Evolutionary conservation across 2,797 vertebrate species (phyloP).

Genomic region (Presbytis comata): DNA sequence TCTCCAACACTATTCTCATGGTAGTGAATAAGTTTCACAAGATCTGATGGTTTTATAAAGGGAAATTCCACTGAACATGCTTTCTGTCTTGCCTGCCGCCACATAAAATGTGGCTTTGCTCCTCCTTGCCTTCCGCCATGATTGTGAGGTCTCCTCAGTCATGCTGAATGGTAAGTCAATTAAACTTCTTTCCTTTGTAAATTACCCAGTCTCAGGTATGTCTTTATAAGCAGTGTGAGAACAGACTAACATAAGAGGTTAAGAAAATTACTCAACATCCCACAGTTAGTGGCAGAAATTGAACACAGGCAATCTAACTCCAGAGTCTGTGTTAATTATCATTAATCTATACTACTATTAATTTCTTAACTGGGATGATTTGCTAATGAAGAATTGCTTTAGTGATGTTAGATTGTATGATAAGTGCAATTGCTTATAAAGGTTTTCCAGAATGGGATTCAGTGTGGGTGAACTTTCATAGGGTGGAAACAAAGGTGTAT

Average conservation of each 20-base stretch:
- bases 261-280: not conserved
- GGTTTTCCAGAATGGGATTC: not conserved
- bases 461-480: not conserved
- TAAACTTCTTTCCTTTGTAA: not conserved
- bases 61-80: not conserved
- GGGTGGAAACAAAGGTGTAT: rapidly evolving
- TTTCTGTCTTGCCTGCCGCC: not conserved
- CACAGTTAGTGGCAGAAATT: not conserved
- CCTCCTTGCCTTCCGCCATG: not conserved
- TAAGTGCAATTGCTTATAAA: not conserved
- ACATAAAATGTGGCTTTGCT: not conserved
- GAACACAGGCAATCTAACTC: not conserved
- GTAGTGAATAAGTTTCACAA: not conserved
- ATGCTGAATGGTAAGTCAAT: not conserved
- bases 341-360: too few relatives aligned
- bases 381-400: not conserved
- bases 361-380: not conserved
- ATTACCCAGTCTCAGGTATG: not conserved
- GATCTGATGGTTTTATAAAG: not conserved
- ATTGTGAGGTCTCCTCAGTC: not conserved
- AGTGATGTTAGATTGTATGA: not conserved
- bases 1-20: not conserved
- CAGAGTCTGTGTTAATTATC: not conserved
- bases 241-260: not conserved
- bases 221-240: not conserved